Conservation (phyloP, 2,113 vertebrate genomes). For the Phyllostomus discolor region DNA sequence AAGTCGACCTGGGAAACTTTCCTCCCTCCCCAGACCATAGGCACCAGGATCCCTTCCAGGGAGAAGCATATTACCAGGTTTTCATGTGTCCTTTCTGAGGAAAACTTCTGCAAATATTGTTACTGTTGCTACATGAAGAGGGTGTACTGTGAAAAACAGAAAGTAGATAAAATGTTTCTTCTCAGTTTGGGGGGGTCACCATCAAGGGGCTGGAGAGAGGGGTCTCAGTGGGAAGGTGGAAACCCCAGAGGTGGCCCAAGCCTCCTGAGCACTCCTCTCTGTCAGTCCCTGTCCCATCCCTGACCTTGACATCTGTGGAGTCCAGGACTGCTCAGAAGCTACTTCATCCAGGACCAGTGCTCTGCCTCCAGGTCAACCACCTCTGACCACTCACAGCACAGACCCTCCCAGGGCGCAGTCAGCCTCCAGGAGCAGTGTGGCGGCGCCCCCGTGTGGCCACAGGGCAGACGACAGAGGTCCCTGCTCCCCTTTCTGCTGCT, state of each 20-base stretch:
- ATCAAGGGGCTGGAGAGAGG: background rate
- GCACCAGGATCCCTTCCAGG: background rate
- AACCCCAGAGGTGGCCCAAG: background rate
- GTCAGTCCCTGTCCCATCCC: background rate
- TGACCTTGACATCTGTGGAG: background rate
- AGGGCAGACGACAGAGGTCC: background rate
- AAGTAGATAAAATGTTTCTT: background rate
- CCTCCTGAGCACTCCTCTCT: background rate
- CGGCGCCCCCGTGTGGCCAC: background rate
- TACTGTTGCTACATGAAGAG: background rate
- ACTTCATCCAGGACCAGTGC: accelerated
- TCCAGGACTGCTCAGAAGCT: background rate
- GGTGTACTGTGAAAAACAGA: background rate
- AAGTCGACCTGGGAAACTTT: too few relatives aligned
- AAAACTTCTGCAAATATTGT: background rate
- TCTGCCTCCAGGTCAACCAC: background rate
- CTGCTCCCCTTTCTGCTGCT: too few relatives aligned
- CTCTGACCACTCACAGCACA: background rate
- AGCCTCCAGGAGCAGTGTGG: accelerated
- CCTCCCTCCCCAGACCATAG: background rate
- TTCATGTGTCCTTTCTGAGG: background rate
- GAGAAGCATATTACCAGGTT: background rate
- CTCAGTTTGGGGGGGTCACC: background rate
- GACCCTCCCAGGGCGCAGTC: background rate
- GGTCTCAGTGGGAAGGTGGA: background rate